phyloP scores from a whole-genome alignment of 2,113 vertebrate species.

The Colossoma macropomum region DNA sequence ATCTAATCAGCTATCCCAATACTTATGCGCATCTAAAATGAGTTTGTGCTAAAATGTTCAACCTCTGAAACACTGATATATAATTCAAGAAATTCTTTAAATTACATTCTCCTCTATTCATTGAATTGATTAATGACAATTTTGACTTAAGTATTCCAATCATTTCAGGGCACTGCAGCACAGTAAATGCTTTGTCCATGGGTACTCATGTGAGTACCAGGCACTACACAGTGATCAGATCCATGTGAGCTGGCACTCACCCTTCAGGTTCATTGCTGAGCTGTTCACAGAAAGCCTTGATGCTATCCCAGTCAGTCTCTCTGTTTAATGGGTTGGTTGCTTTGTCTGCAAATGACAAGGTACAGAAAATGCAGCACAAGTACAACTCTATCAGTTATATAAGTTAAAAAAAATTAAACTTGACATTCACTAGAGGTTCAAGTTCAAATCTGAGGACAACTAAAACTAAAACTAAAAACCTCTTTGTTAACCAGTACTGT shows the following conservation, averaged over 20 bases:
- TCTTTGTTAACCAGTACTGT: no score
- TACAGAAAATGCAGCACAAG: background rate
- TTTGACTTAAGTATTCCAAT: background rate
- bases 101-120: no score
- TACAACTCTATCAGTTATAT: background rate
- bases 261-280: constrained; percentile 92
- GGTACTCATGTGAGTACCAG: background rate
- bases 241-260: constrained; percentile 72
- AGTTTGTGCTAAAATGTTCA: no score
- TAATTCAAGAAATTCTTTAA: no score
- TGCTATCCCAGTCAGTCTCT: constrained; percentile 89
- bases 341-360: constrained; percentile 77
- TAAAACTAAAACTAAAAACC: no score
- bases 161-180: background rate
- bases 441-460: background rate
- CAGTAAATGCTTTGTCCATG: background rate
- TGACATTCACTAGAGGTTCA: background rate
- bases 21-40: no score
- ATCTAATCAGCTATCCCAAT: background rate
- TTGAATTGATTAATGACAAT: background rate
- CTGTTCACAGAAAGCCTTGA: constrained; percentile 91
- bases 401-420: background rate
- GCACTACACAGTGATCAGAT: background rate
- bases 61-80: no score
- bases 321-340: constrained; percentile 95